phyloP scores from a whole-genome alignment of 2,888 invertebrate species.

The Ariolimax columbianus region DNA sequence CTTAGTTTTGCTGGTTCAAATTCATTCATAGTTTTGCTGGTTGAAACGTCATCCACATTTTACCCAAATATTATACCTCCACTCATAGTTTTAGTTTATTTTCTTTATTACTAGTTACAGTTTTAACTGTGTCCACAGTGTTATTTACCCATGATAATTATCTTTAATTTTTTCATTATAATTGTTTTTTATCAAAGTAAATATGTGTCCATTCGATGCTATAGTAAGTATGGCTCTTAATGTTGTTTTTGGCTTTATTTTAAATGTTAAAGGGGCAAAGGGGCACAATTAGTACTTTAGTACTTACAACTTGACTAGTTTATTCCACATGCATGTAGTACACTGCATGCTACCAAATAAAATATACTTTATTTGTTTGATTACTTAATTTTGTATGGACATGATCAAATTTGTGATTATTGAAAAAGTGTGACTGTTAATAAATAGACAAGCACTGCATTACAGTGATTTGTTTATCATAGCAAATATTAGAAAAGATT shows the following conservation, averaged over 20 bases:
- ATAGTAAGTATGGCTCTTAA: not conserved
- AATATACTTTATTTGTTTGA: not conserved
- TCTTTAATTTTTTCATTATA: not conserved
- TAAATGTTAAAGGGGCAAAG: not conserved
- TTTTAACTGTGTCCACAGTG: not conserved
- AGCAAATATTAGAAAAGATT: too few species aligned
- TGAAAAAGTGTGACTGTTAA: too few species aligned
- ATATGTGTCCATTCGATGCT: not conserved
- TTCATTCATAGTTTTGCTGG: slow-evolving; percentile 33
- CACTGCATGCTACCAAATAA: not conserved
- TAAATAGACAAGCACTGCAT: too few species aligned
- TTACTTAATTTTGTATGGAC: too few species aligned
- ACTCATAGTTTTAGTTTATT: not conserved
- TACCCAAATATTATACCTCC: slow-evolving; percentile 5
- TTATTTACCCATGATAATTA: slow-evolving; percentile 2
- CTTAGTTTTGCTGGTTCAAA: slow-evolving; percentile 32
- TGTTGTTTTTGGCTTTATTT: not conserved
- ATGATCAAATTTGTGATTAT: too few species aligned
- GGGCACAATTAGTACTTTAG: not conserved
- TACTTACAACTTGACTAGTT: not conserved
- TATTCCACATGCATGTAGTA: not conserved
- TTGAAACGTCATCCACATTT: slow-evolving; percentile 30
- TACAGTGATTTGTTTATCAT: too few species aligned
- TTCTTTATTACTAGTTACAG: not conserved
- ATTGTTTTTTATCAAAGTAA: not conserved